Evolutionary conservation across 2,113 vertebrate species (phyloP), one percentile per base, ranked within the genome.

Genomic region (Lampris incognitus): DNA sequence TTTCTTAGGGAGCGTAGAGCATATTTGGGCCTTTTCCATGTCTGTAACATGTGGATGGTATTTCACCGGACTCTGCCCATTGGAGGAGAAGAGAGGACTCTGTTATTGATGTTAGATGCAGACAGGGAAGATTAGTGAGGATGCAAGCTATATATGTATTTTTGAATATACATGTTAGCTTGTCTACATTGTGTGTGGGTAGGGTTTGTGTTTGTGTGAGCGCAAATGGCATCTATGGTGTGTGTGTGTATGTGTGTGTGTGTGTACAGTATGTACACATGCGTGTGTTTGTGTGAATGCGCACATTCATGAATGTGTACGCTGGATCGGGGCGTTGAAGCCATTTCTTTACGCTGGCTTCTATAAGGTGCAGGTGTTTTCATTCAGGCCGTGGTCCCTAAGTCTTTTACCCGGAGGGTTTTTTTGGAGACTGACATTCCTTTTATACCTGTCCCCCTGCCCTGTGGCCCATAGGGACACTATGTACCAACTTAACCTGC

Each of bases 281-380:
- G 9, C 49, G 77, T 81, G 83, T 83, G 76, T 88, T 84, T 84
- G 72, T 69, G 78, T 85, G 79, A 87, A 90, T 86, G 85, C 79
- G 9, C 61, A 87, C 81, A 87, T 88, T 90, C 83, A 86, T 87
- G 82, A 81, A 70, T 87, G 89, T 91, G 87, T 90, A 85, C 76
- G 82, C 89, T 88, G 86, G 90, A 89, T 70, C 74, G 79, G 81
- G 71, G 74, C 83, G 82, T 78, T 85, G 88, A 81, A 79, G 78
- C 24, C 4, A 74, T 67, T 76, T 86, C 69, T 78, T 79, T 74
- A 81, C 82, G 83, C 73, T 75, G 70, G 80, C 76, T 52, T 71
- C 71, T 76, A 82, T 82, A 87, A 72, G 83, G 76, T 73, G 74
- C 93, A 94, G 91, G 92, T 93, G 91, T 92, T 92, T 92, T 91